A percentile compares a stretch with the other conserved stretches of the same genome.
Evolutionary conservation across 2,797 vertebrate genomes (phyloP).

Genomic region (Sitta carolinensis): DNA sequence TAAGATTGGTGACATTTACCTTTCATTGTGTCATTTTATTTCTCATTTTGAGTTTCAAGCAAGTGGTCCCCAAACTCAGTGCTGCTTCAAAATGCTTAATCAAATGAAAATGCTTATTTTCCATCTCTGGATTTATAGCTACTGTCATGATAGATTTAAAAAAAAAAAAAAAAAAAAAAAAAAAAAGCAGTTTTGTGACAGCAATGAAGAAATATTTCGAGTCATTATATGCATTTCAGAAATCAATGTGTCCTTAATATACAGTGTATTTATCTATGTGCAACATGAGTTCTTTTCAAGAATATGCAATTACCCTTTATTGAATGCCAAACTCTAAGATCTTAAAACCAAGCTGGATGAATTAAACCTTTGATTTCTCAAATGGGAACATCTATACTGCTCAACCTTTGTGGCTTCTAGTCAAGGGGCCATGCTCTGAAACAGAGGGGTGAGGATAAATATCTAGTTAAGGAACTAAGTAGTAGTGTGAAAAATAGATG

Average conservation of each 20-base stretch:
- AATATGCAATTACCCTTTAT: background rate
- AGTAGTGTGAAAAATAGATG: background rate
- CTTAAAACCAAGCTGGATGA: background rate
- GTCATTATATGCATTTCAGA: background rate
- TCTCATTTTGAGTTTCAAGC: constrained; percentile 22
- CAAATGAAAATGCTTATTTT: constrained; percentile 42
- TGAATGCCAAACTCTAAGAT: background rate
- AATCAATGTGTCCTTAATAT: constrained; percentile 11
- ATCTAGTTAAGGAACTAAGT: rapidly evolving
- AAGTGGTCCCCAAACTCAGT: background rate
- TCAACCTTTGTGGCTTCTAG: background rate
- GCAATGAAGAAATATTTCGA: constrained; percentile 24
- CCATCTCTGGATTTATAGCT: background rate
- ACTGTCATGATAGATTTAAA: background rate
- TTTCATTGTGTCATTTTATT: background rate
- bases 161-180: background rate
- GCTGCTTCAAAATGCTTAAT: constrained; percentile 37
- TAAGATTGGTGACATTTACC: constrained; percentile 26
- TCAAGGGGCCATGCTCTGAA: background rate
- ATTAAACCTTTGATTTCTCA: background rate
- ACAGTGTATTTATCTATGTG: background rate
- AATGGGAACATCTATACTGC: background rate
- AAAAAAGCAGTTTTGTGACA: background rate
- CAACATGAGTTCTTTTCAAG: background rate
- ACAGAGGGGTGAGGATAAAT: background rate